These are phyloP conservation scores for Diachasma alloeum DNA, from an alignment of 1,140 invertebrate genomes.

Conservation along the genomic window DNA sequence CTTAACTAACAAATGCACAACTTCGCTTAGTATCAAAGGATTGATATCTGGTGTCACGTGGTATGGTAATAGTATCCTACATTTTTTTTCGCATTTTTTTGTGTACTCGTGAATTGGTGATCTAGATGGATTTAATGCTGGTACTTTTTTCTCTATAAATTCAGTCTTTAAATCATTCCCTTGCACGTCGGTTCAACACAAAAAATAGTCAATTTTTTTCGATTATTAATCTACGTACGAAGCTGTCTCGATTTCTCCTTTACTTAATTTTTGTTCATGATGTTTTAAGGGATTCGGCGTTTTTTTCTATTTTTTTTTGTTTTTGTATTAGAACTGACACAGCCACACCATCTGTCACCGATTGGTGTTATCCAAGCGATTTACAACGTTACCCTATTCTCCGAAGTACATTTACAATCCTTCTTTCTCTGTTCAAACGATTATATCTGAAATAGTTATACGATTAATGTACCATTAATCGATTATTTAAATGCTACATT, in stretches of 20 bases:
- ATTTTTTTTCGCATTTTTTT: conserved; percentile 35
- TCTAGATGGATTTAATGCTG: conserved; percentile 45
- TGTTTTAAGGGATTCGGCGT: neutral
- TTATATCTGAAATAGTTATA: neutral
- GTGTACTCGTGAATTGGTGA: conserved; percentile 32
- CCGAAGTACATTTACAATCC: neutral
- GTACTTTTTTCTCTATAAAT: conserved; percentile 54
- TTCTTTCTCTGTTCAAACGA: neutral
- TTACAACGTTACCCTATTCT: neutral
- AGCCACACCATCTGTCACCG: neutral
- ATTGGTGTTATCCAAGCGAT: neutral
- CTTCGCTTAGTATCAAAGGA: conserved; percentile 59
- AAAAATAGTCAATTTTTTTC: conserved; percentile 29
- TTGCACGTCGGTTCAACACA: conserved; percentile 51
- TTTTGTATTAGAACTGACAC: neutral
- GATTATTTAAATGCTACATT: conserved; percentile 3
- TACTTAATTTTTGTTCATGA: neutral
- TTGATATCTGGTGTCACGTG: conserved; percentile 44
- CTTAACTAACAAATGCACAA: conserved; percentile 57
- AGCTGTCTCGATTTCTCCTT: neutral
- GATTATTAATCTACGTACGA: conserved; percentile 18
- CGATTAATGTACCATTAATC: neutral
- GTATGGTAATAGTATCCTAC: conserved; percentile 7
- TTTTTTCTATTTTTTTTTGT: neutral
- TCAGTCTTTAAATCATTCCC: conserved; percentile 62